Evolutionary conservation across 2,113 vertebrate genomes (phyloP).

Genomic region (Corythornis cristatus): DNA sequence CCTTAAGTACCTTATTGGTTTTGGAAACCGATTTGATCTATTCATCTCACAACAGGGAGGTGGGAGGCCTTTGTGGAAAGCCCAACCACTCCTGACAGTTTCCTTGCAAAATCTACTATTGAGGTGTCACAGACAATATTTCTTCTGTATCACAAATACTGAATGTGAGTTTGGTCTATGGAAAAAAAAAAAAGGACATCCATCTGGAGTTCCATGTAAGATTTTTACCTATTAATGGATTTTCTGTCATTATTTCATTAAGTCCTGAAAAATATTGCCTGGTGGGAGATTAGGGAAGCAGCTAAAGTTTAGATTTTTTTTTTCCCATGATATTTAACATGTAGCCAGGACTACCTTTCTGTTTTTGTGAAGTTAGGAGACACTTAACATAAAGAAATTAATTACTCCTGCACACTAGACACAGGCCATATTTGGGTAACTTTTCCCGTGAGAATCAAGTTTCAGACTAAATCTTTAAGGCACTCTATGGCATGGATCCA

Average conservation of each 20-base stretch:
- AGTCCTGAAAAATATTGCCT: not conserved
- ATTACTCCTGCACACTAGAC: not conserved
- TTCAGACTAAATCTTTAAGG: not conserved
- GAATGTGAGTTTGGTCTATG: not conserved
- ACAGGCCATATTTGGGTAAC: slow-evolving; percentile 42
- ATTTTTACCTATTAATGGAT: not conserved
- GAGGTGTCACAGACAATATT: not conserved
- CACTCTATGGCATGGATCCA: not conserved
- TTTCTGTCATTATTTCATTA: not conserved
- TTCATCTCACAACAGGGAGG: not conserved
- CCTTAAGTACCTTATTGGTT: not conserved
- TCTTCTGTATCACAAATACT: not conserved
- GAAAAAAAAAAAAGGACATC: not conserved
- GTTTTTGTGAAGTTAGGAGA: not conserved
- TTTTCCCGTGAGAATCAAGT: slow-evolving; percentile 8
- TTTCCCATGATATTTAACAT: not conserved
- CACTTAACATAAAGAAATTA: not conserved
- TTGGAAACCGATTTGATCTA: not conserved
- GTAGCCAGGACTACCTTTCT: not conserved
- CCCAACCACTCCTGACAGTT: not conserved
- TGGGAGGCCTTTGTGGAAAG: not conserved
- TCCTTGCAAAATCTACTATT: not conserved
- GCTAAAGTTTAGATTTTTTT: not conserved
- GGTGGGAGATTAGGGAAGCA: not conserved
- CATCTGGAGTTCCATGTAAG: not conserved